Conservation (phyloP, 1,140 invertebrate species). For the Thaumetopoea pityocampa region DNA sequence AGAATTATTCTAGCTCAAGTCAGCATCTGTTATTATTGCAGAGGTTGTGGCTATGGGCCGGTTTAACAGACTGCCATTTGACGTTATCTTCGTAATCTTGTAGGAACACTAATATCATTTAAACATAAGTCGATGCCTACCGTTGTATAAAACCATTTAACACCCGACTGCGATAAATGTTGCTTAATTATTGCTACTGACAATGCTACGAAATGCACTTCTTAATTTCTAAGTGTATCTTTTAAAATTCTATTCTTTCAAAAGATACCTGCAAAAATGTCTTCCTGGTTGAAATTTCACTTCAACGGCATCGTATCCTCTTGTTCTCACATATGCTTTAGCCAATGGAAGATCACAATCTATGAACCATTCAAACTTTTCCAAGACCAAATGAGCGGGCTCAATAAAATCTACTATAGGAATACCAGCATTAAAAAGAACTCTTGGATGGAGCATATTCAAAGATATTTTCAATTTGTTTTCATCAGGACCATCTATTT, state of each 20-base stretch:
- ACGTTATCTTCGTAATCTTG: too few species aligned
- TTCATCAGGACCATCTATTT: slow-evolving; percentile 52
- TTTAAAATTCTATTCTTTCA: background rate
- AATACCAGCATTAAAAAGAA: slow-evolving; percentile 42
- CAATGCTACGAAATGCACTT: too few species aligned
- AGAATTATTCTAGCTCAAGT: too few species aligned
- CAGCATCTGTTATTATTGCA: too few species aligned
- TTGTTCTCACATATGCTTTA: slow-evolving; percentile 40
- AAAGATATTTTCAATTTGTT: slow-evolving; percentile 43
- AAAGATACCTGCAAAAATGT: slow-evolving; percentile 62
- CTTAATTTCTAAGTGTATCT: too few species aligned
- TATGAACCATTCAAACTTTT: slow-evolving; percentile 57
- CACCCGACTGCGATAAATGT: too few species aligned
- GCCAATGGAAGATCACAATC: slow-evolving; percentile 36
- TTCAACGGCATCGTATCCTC: slow-evolving; percentile 47
- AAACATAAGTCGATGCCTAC: too few species aligned
- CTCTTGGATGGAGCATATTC: slow-evolving; percentile 43
- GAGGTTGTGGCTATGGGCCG: too few species aligned
- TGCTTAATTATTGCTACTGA: too few species aligned
- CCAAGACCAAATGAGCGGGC: slow-evolving; percentile 44
- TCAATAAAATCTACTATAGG: slow-evolving; percentile 43
- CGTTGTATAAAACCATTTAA: too few species aligned
- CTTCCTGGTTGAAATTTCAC: slow-evolving; percentile 47
- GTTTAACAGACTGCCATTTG: too few species aligned
- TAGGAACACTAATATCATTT: too few species aligned